Evolutionary conservation across 2,888 invertebrate species (phyloP).

Genomic region (Mesodorylaimus sp.): DNA sequence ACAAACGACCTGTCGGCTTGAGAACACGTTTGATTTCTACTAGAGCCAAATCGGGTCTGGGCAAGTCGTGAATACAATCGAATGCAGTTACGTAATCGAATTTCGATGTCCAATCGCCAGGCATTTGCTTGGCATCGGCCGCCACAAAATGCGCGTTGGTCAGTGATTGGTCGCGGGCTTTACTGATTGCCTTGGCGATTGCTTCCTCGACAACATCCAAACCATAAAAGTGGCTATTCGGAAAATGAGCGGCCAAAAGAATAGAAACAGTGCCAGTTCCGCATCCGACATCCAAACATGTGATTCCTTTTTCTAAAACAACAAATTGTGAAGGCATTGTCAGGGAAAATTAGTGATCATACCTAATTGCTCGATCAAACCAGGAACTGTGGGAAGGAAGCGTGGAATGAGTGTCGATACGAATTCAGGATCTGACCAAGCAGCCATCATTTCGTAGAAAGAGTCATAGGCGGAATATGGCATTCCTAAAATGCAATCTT

Average conservation of each 20-base stretch:
- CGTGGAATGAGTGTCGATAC: neutral
- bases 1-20: neutral
- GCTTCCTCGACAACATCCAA: neutral
- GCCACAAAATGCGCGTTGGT: neutral
- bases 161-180: neutral
- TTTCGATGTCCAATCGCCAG: neutral
- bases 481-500: constrained; percentile 3
- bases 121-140: neutral
- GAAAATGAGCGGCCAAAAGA: neutral
- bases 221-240: neutral
- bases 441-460: neutral
- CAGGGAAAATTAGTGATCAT: too few relatives aligned
- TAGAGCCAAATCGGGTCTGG: neutral
- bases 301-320: neutral
- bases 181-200: neutral
- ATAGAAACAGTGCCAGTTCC: neutral
- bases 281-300: constrained; percentile 5
- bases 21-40: neutral
- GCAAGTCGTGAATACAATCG: neutral
- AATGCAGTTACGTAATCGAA: constrained; percentile 5
- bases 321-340: too few relatives aligned
- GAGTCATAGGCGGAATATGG: neutral
- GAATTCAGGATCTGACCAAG: neutral
- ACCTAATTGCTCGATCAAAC: neutral
- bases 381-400: neutral